phyloP scores from a whole-genome alignment of 2,888 invertebrate species.

The Eupithecia inturbata region DNA sequence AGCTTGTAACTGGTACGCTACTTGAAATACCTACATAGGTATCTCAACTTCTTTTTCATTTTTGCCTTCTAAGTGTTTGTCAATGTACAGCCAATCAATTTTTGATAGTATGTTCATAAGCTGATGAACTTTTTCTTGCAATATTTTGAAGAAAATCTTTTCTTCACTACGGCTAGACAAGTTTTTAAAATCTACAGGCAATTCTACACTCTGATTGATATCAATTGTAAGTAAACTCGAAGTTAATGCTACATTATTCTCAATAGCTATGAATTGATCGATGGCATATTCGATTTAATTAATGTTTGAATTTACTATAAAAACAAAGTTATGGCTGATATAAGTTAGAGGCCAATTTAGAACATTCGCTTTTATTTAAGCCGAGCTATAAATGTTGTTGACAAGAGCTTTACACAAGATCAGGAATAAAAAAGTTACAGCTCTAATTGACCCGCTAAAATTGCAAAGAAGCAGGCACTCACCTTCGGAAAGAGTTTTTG shows the following conservation, averaged over 20 bases:
- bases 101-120: neutral
- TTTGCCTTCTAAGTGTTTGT: neutral
- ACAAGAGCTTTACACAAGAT: neutral
- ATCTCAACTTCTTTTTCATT: neutral
- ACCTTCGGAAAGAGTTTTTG: conserved; percentile 58
- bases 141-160: neutral
- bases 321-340: neutral
- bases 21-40: neutral
- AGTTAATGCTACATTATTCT: neutral
- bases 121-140: neutral
- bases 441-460: neutral
- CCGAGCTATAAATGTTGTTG: neutral
- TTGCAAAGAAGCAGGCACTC: conserved; percentile 36
- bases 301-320: neutral
- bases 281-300: neutral
- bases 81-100: conserved; percentile 1
- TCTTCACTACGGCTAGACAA: neutral
- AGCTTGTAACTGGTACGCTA: neutral
- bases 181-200: neutral
- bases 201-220: conserved; percentile 5
- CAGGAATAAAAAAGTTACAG: neutral
- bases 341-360: neutral
- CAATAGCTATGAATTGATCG: neutral
- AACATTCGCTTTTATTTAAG: neutral
- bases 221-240: neutral